Conservation (phyloP, 2,888 invertebrate genomes). For the Glyphotaelius pellucidus region DNA sequence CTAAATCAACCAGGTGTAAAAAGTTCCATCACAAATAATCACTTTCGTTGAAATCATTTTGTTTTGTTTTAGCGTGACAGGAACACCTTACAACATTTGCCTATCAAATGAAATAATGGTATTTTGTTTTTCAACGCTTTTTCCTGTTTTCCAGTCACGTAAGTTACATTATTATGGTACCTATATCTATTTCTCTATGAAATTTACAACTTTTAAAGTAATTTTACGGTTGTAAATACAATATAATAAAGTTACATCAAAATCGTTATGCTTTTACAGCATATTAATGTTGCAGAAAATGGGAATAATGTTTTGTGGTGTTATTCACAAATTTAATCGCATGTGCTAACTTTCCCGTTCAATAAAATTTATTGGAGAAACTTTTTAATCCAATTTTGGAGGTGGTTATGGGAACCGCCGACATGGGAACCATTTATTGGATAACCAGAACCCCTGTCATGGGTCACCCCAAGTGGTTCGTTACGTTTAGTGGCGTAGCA, state of each 20-base stretch:
- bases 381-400: background rate
- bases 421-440: no score
- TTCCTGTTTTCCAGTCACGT: slow-evolving; percentile 6
- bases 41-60: slow-evolving; percentile 26
- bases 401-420: no score
- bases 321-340: background rate
- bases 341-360: background rate
- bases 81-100: slow-evolving; percentile 3
- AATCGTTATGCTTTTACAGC: background rate
- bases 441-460: no score
- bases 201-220: background rate
- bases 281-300: background rate
- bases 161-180: background rate
- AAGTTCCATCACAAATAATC: slow-evolving; percentile 50
- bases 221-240: background rate
- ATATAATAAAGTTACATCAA: background rate
- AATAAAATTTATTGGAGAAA: no score
- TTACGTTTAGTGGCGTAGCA: no score
- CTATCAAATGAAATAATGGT: background rate
- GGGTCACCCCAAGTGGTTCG: no score
- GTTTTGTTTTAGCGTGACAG: background rate
- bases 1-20: slow-evolving; percentile 54
- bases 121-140: slow-evolving; percentile 6
- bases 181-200: background rate
- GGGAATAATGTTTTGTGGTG: background rate